A percentile compares a stretch with the other conserved stretches of the same genome.
These are phyloP conservation scores for Crocodylus rhombifer DNA, from an alignment of 2,797 vertebrate species.

Conservation along the genomic window DNA sequence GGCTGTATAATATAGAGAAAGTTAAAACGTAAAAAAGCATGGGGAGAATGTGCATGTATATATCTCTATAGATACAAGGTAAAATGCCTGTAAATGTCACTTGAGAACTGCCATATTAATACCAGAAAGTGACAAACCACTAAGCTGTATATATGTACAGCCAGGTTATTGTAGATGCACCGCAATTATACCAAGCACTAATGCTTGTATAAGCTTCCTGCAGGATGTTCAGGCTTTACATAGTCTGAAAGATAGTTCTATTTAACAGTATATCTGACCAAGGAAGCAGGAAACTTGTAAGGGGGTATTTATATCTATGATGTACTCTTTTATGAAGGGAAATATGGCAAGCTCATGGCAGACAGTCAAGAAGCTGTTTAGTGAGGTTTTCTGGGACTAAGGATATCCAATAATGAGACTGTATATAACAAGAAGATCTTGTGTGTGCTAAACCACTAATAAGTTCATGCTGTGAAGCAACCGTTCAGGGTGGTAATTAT, in stretches of 20 bases:
- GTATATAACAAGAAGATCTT: not conserved
- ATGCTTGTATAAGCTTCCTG: not conserved
- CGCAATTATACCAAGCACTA: not conserved
- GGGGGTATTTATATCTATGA: slow-evolving; percentile 12
- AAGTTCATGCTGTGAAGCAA: not conserved
- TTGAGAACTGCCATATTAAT: slow-evolving; percentile 12
- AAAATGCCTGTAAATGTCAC: slow-evolving; percentile 12
- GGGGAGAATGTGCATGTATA: slow-evolving; percentile 30
- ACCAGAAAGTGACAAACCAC: slow-evolving; percentile 13
- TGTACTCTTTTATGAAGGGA: not conserved
- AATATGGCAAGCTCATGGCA: not conserved
- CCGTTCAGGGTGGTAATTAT: not conserved
- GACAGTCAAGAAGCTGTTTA: not conserved
- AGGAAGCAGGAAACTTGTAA: not conserved
- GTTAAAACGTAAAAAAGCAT: slow-evolving; percentile 34
- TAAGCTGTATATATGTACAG: not conserved
- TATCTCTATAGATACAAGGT: not conserved
- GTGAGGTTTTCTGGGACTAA: not conserved
- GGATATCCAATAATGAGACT: slow-evolving; percentile 21
- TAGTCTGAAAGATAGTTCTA: not conserved
- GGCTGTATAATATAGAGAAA: slow-evolving; percentile 51
- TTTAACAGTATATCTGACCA: not conserved
- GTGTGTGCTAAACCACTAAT: not conserved
- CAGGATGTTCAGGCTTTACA: not conserved
- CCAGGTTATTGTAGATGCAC: not conserved